These are phyloP conservation scores for Silvanus unidentatus DNA, from an alignment of 2,888 invertebrate genomes.

Conservation along the genomic window DNA sequence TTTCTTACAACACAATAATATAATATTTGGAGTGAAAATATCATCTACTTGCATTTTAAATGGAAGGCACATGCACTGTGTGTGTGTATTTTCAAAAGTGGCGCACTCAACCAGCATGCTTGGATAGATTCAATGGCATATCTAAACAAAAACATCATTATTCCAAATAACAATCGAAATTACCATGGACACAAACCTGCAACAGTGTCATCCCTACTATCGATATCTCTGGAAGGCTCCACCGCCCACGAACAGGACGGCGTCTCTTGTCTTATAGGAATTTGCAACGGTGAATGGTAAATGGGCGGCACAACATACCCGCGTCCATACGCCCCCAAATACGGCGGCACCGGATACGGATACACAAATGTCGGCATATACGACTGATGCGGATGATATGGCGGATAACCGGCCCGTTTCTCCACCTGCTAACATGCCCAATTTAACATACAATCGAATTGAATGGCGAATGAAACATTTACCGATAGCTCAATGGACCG, in stretches of 20 bases:
- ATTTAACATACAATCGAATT: neutral
- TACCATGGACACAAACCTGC: constrained; percentile 35
- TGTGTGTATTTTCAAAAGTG: no score
- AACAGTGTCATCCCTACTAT: constrained; percentile 1
- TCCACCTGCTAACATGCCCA: constrained; percentile 30
- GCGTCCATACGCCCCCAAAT: constrained; percentile 25
- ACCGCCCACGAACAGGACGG: constrained; percentile 53
- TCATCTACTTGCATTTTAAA: no score
- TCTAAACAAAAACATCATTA: constrained; percentile 55
- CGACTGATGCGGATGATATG: constrained; percentile 32
- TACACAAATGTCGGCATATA: constrained; percentile 48
- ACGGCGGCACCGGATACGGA: constrained; percentile 38
- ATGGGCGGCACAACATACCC: constrained; percentile 28
- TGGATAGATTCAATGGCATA: constrained; percentile 85
- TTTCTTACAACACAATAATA: no score
- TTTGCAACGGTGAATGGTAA: constrained; percentile 44
- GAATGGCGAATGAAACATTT: constrained; percentile 21
- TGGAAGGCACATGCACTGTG: constrained; percentile 34
- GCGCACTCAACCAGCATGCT: constrained; percentile 66
- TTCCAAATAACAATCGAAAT: neutral
- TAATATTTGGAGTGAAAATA: no score
- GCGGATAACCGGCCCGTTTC: constrained; percentile 25
- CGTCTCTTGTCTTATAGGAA: constrained; percentile 43
- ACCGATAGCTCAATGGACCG: constrained; percentile 45
- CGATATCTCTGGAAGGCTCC: constrained; percentile 32